Evolutionary conservation across 23 tunicate species (phyloP).

Genomic region (Trididemnum nubilum): DNA sequence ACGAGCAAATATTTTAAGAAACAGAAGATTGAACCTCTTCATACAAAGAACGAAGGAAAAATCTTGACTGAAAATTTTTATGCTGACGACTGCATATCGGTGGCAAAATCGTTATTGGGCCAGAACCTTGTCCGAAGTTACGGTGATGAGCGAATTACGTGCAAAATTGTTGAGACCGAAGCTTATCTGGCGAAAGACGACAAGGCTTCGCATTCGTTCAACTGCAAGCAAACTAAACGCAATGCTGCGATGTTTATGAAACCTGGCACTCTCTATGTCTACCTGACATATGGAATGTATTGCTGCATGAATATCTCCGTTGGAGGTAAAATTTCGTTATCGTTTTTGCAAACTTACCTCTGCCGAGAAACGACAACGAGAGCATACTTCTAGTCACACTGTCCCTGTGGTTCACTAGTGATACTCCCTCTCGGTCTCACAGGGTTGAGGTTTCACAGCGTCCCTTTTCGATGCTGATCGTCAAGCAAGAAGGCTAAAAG

Average conservation of each 20-base stretch:
- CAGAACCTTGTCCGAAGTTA: constrained; percentile 28
- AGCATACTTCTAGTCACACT: not conserved
- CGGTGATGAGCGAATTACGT: not conserved
- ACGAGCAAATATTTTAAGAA: constrained; percentile 23
- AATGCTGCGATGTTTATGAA: constrained; percentile 75
- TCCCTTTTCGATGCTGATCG: no score
- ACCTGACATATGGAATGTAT: constrained; percentile 72
- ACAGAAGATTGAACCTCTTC: not conserved
- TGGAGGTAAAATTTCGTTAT: constrained; percentile 22
- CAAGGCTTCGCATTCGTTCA: constrained; percentile 62
- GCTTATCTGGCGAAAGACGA: constrained; percentile 51
- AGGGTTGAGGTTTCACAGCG: no score
- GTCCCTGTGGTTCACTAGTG: not conserved
- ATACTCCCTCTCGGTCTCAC: no score
- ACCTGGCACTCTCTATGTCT: constrained; percentile 69
- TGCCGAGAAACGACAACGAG: no score
- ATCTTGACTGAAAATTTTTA: constrained; percentile 1
- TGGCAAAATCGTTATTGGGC: constrained; percentile 55
- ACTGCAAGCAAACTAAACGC: constrained; percentile 40
- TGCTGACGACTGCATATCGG: constrained; percentile 10
- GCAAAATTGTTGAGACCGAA: constrained; percentile 63
- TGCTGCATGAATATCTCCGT: constrained; percentile 74
- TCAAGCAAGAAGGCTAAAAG: no score
- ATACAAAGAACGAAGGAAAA: no score
- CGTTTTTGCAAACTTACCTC: not conserved